These are phyloP conservation scores for Punctoribates punctum DNA, from an alignment of 2,888 invertebrate genomes.

Conservation along the genomic window DNA sequence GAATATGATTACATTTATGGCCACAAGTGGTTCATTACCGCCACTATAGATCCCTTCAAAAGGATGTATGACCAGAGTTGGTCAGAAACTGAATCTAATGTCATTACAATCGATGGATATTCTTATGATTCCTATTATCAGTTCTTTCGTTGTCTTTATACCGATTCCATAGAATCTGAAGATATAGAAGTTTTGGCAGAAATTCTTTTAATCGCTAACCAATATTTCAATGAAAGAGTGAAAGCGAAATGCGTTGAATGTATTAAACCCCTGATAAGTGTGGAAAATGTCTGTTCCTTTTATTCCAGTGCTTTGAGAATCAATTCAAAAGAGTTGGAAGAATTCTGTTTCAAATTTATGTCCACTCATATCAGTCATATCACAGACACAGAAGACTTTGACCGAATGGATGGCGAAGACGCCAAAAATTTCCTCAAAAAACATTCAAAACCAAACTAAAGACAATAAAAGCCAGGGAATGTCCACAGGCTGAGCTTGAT, in stretches of 20 bases:
- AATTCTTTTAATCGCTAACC: neutral
- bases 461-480: too few relatives aligned
- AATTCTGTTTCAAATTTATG: neutral
- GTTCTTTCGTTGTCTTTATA: conserved; percentile 10
- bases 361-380: neutral
- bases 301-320: neutral
- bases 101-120: neutral
- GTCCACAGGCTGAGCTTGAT: too few relatives aligned
- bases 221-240: neutral
- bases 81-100: neutral
- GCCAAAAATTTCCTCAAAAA: neutral
- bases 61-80: neutral
- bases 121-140: neutral
- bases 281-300: neutral
- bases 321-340: neutral
- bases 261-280: neutral
- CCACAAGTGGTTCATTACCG: conserved; percentile 9
- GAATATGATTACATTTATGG: neutral
- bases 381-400: neutral
- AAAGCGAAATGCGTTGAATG: neutral
- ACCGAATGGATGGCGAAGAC: neutral
- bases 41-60: neutral
- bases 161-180: neutral
- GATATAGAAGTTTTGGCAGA: neutral
- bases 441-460: too few relatives aligned